Base-by-base conservation (phyloP, 2,113 vertebrate species). In the Ramphastos sulfuratus region DNA sequence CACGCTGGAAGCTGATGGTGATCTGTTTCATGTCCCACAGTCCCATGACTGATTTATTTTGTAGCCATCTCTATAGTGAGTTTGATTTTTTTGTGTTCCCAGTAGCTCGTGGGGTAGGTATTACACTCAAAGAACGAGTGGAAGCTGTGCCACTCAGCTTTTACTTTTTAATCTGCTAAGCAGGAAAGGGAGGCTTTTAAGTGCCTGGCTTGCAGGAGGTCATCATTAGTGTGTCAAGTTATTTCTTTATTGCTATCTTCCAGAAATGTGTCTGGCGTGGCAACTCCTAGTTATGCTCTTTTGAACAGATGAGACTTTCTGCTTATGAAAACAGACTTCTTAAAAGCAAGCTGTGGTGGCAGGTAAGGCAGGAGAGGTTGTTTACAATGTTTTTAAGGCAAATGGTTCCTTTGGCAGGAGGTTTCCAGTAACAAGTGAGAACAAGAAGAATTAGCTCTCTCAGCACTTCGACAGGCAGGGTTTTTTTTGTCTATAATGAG, bases 401-500 rank as follows among this genome's bases (percentile, higher is more conserved):
- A 97, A 78, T 3, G 4, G 73, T 75, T 95, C 78, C 59, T 96
- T 92, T 93, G 80, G 90, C 92, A 95, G 94, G 85, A 93, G 93
- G 31, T 27, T 93, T 92, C 79, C 63, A 64, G 39, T 95, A 95
- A 87, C 85, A 81, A 95, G 85, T 64, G 67, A 87, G 82, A 96
- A 91, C 91, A 89, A 85, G 10, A 54, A 86, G 91, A 90, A 92
- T 85, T 94, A 75, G 91, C 65, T 9, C 67, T 61, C 93, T 86
- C 87, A 93, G 87, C 91, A 66, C 59, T 94, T 94, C n/a, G 39
- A 65, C 35, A 4, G 78, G 94, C 80, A 59, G 85, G 85, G 78
- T 83, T 94, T 91, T 91, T 94, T 91, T 91, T 94, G 50, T 88
- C 89, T 95, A 65, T 96, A 94, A 95, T 86, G 83, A 95, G 94